Evolutionary conservation across 2,113 vertebrate species (phyloP).

Genomic region (Trinectes maculatus): DNA sequence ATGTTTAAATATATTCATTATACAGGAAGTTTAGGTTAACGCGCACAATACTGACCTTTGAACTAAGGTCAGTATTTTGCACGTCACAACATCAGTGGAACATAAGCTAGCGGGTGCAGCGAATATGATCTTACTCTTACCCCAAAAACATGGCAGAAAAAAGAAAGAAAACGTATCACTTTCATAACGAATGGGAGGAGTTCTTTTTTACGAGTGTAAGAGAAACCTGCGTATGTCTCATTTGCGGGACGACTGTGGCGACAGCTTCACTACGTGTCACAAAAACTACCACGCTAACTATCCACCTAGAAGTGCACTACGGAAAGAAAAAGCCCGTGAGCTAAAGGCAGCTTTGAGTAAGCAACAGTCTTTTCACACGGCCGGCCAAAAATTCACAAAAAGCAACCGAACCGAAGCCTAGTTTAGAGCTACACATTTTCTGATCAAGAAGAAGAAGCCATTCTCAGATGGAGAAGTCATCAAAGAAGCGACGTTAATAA

Average conservation of each 20-base stretch:
- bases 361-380: background rate
- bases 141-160: conserved; percentile 13
- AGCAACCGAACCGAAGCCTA: too few relatives aligned
- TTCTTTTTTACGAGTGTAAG: conserved; percentile 20
- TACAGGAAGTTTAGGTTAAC: background rate
- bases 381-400: conserved; percentile 7
- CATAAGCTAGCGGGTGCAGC: background rate
- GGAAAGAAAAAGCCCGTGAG: background rate
- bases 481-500: conserved; percentile 31
- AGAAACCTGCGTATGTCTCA: background rate
- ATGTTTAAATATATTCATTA: background rate
- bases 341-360: background rate
- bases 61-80: background rate
- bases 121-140: background rate
- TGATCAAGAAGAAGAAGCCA: too few relatives aligned
- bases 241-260: too few relatives aligned
- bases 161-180: background rate
- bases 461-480: conserved; percentile 3
- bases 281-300: background rate
- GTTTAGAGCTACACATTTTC: conserved; percentile 17
- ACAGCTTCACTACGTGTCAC: background rate
- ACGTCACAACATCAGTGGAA: too few relatives aligned
- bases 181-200: conserved; percentile 20
- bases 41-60: background rate
- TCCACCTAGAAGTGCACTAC: background rate